phyloP scores from a whole-genome alignment of 1,140 invertebrate genomes.

The Xylocopa sonorina region DNA sequence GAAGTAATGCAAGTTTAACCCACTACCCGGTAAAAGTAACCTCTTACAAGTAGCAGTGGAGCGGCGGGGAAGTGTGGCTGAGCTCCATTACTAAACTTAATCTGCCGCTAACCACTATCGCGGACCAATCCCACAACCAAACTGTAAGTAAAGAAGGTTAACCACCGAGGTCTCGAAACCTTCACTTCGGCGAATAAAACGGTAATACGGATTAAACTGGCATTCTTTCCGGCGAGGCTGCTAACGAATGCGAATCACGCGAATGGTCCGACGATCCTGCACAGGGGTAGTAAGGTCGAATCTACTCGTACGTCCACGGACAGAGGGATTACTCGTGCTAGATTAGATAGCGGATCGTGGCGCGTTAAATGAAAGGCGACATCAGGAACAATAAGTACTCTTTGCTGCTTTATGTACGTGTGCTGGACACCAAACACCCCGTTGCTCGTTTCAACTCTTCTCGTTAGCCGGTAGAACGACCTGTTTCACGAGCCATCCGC shows the following conservation, averaged over 20 bases:
- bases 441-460: conserved; percentile 31
- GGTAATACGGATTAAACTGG: conserved; percentile 1
- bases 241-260: conserved; percentile 63
- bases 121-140: not conserved
- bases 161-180: not conserved
- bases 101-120: not conserved
- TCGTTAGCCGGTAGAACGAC: conserved; percentile 22
- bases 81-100: conserved; percentile 5
- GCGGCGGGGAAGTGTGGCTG: not conserved
- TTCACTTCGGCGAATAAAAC: not conserved
- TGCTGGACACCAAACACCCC: conserved; percentile 21
- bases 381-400: conserved; percentile 53
- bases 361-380: conserved; percentile 60
- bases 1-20: not conserved
- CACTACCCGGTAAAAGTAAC: not conserved
- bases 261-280: conserved; percentile 45
- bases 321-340: conserved; percentile 56
- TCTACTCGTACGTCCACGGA: conserved; percentile 27
- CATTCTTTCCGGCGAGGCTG: not conserved
- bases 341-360: conserved; percentile 54
- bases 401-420: conserved; percentile 45
- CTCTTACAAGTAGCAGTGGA: not conserved
- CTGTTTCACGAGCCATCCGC: conserved; percentile 36
- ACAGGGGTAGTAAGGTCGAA: conserved; percentile 9
- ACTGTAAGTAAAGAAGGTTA: not conserved